Base-by-base conservation (phyloP, 2,113 vertebrate species). In the Solenodon paradoxus region DNA sequence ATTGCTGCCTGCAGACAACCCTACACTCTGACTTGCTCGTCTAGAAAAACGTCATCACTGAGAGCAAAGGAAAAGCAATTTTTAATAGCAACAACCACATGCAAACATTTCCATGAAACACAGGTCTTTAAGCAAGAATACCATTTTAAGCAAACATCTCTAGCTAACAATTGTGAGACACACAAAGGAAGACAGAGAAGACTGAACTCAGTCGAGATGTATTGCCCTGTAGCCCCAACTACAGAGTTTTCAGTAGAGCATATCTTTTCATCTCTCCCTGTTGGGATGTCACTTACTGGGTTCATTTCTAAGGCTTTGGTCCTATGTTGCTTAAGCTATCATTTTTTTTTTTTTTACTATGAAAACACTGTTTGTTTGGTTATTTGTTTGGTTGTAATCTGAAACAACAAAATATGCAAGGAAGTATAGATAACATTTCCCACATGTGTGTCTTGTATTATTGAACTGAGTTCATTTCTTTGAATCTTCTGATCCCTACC, bases 181-280 rank as follows among this genome's bases (percentile, higher is more conserved):
- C 68, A 90, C 89, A 96, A 69, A 96, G 42, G 63, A 97, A 66
- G 92, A 85, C 51, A 83, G 49, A 80, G 90, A 84, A 88, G 0
- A 87, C 55, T 20, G 86, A 96, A 96, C 61, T 90, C 47, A 69
- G 59, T 64, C 59, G 87, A 90, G 45, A 84, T 45, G 45, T 55
- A 94, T 47, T 96, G 89, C 72, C 84, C 92, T 93, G 96, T 66
- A 97, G 91, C 9, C 32, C 82, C 81, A 9, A 92, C 32, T 75
- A 30, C 68, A 40, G 47, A 82, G 26, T 64, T 93, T 95, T 94
- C 42, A 74, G 30, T 77, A 93, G 94, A 88, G 69, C 90, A 96
- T 95, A 68, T 20, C 53, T 97, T 92, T 92, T 92, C 40, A 26
- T 72, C 63, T 61, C 40, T 63, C 3, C 12, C 12, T 19, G 2